Evolutionary conservation across 2,888 invertebrate genomes (phyloP), one percentile per base, ranked within the genome.

Genomic region (Fissipunctia ypsillon): DNA sequence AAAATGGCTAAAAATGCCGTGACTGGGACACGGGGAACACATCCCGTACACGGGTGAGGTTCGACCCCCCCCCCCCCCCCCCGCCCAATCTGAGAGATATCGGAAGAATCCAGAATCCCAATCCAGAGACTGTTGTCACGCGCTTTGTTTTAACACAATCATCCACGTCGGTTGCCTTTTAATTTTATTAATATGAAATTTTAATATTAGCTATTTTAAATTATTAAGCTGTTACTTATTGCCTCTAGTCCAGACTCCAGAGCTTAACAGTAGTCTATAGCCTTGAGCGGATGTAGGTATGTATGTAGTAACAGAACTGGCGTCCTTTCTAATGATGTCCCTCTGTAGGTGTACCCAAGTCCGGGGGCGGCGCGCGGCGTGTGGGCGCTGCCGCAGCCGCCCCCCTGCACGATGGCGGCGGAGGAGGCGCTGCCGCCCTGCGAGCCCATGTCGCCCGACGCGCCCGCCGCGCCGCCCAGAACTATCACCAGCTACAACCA

Each of bases 311-410:
- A 45, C 28, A 16, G 31, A 63, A 45, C 28, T 22, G 31, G 31
- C 31, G 14, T 16, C 9, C 6, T 35, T 50, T 50, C 48, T 65
- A 67, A 67, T 67, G 19, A 31, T 43, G 50, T 67, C 3, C 64
- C 1, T 64, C 43, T 71, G 14, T 52, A 97, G 96, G 98, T 98
- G 95, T 98, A 97, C 93, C 98, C 98, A 83, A 98, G 98, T 95
- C 98, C 98, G 96, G 98, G 98, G 97, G 98, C 98, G 95, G 98
- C 98, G 96, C 98, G 98, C 94, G 98, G 98, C 95, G 98, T 98
- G 93, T 98, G 98, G 98, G 98, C 98, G 94, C 96, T 98, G 97
- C 97, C 97, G 96, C 97, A 97, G 96, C 97, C 97, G 95, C 97
- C 97, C 93, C 97, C 97, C 85, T 98, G 98, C 96, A 97, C 97